Conservation (phyloP, 2,888 invertebrate genomes). For the Schizotus pectinicornis region DNA sequence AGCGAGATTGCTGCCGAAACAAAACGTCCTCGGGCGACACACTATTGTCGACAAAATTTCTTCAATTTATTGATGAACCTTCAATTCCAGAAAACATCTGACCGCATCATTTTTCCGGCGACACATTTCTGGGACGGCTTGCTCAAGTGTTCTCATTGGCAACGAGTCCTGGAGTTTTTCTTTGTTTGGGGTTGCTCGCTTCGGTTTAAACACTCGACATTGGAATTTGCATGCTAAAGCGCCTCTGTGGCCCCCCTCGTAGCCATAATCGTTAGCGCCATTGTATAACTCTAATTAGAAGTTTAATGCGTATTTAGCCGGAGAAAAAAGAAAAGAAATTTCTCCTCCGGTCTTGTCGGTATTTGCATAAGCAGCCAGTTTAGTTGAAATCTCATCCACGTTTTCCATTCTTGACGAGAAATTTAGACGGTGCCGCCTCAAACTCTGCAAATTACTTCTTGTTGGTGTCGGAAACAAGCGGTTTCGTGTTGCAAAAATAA, state of each 20-base stretch:
- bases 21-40: too few relatives aligned
- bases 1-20: not conserved
- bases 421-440: too few relatives aligned
- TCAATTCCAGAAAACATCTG: not conserved
- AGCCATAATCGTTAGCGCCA: constrained; percentile 12
- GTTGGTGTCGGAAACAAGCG: too few relatives aligned
- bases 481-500: too few relatives aligned
- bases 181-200: too few relatives aligned
- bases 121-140: too few relatives aligned
- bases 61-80: too few relatives aligned
- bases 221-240: constrained; percentile 9
- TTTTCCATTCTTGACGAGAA: constrained; percentile 11
- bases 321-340: constrained; percentile 8
- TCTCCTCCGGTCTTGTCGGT: constrained; percentile 2
- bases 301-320: constrained; percentile 17
- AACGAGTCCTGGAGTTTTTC: too few relatives aligned
- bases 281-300: constrained; percentile 23
- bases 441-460: too few relatives aligned
- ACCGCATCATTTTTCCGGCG: not conserved
- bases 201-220: not conserved
- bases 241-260: not conserved
- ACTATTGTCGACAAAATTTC: too few relatives aligned
- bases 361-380: constrained; percentile 20
- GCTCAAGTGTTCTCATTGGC: too few relatives aligned
- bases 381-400: constrained; percentile 13